Percentiles rank a stretch among this genome's conserved stretches.
These are phyloP conservation scores for Daboia siamensis DNA, from an alignment of 2,113 vertebrate genomes.

Conservation along the genomic window DNA sequence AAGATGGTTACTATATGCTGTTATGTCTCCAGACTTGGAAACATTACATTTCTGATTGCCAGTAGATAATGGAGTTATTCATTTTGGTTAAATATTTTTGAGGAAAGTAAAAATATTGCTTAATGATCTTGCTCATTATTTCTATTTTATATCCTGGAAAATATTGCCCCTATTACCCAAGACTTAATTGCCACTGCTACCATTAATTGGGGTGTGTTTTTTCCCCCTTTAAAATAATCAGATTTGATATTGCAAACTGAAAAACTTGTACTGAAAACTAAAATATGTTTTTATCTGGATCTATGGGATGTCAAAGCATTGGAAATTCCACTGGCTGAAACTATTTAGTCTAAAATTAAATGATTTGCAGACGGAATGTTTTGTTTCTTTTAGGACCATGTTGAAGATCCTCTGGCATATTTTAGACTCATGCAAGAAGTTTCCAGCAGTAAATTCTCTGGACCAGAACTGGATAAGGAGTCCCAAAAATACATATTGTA, in stretches of 20 bases:
- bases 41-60: not conserved
- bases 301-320: not conserved
- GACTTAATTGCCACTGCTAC: not conserved
- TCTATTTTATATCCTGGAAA: not conserved
- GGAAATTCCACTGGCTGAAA: not conserved
- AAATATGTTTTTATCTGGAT: not conserved
- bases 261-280: not conserved
- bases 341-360: not conserved
- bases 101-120: not conserved
- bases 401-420: not conserved
- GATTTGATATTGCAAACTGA: not conserved
- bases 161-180: not conserved
- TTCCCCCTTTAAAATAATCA: not conserved
- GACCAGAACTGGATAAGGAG: not conserved
- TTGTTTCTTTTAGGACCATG: not conserved
- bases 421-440: not conserved
- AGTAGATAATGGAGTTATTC: not conserved
- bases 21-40: not conserved
- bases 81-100: not conserved
- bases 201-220: not conserved
- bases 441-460: not conserved
- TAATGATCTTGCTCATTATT: not conserved
- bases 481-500: no score
- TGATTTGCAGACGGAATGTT: not conserved
- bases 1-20: not conserved